Evolutionary conservation across 2,888 invertebrate species (phyloP).

Genomic region (Polymixis flavicincta): DNA sequence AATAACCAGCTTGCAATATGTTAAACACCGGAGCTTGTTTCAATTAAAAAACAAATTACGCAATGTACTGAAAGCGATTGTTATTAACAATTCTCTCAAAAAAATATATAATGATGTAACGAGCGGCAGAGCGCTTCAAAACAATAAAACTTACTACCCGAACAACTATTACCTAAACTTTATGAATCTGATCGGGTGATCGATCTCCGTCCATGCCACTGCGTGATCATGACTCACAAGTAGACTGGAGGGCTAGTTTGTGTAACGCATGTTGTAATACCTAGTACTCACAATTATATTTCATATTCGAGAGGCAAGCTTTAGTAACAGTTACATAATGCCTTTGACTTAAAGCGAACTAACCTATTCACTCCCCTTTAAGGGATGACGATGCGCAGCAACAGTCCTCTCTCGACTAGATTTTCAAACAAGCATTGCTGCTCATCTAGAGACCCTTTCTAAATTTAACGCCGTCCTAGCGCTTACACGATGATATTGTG

Average conservation of each 20-base stretch:
- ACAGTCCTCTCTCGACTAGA: not conserved
- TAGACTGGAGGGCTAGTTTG: conserved; percentile 8
- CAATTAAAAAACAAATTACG: not conserved
- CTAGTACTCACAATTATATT: not conserved
- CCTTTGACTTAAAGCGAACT: not conserved
- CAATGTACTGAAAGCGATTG: not conserved
- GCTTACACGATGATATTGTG: not conserved
- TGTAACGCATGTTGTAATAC: not conserved
- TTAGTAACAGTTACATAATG: conserved; percentile 7
- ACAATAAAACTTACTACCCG: not conserved
- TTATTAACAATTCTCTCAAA: not conserved
- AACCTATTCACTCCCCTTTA: conserved; percentile 10
- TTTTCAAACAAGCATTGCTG: not conserved
- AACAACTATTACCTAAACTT: not conserved
- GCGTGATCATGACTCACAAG: conserved; percentile 20
- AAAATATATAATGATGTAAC: not conserved
- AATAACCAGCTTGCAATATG: not conserved
- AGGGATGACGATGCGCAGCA: not conserved
- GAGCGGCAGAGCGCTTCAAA: not conserved
- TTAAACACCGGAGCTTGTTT: not conserved
- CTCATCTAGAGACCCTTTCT: not conserved
- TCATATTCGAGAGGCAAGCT: not conserved
- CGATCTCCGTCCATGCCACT: not conserved
- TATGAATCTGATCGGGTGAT: not conserved
- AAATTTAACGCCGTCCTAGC: not conserved